phyloP scores from a whole-genome alignment of 2,888 invertebrate species.

The Cephus sareptanus region DNA sequence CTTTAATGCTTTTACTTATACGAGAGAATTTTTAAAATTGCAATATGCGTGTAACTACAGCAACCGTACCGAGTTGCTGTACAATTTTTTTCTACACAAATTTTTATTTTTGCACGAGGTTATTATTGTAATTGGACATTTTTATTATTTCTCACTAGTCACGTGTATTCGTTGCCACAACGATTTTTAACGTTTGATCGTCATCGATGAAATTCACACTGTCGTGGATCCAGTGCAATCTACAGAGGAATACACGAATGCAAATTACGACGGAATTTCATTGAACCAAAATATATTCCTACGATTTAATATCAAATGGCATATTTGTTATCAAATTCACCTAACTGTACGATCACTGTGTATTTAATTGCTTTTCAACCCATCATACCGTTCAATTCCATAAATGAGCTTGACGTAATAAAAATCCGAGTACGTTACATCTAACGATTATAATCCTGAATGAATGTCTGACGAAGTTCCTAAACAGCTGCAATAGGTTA shows the following conservation, averaged over 20 bases:
- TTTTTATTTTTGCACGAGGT: not conserved
- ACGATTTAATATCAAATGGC: not conserved
- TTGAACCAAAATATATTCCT: not conserved
- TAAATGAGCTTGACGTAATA: not conserved
- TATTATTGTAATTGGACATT: not conserved
- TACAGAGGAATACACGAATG: not conserved
- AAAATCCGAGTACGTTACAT: not conserved
- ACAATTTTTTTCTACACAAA: not conserved
- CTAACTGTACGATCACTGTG: not conserved
- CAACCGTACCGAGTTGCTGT: not conserved
- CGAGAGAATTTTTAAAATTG: not conserved
- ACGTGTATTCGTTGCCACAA: not conserved
- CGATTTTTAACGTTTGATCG: not conserved
- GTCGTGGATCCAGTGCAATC: not conserved
- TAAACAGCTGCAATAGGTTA: not conserved
- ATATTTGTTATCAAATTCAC: not conserved
- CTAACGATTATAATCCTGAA: not conserved
- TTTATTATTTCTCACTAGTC: not conserved
- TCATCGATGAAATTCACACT: not conserved
- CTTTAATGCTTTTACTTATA: not conserved
- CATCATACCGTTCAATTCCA: not conserved
- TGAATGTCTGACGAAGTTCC: not conserved
- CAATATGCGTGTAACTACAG: not conserved
- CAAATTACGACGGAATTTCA: not conserved
- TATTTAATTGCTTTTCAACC: not conserved